Base-by-base conservation (phyloP, 2,888 invertebrate species). In the Imbricaverruca yamaguchii region DNA sequence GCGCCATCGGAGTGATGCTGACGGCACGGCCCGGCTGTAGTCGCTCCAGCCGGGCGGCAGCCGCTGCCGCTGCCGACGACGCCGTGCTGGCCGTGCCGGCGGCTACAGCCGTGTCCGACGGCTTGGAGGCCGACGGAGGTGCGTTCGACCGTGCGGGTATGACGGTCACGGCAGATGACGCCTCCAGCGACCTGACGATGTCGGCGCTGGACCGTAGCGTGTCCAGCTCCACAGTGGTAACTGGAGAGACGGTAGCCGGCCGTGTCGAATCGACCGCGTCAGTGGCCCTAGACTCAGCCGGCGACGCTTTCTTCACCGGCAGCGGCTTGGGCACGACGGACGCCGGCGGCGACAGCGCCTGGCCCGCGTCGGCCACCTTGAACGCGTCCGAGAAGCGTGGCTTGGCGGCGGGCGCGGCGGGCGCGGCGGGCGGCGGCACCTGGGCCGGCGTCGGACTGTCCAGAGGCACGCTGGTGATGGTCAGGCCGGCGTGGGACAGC, bases 1-100 rank as follows among this genome's bases (percentile, higher is more conserved):
- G 10, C 74, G 74, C 15, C 74, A 74, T 53, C 53, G 74, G 53
- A 8, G 74, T 74, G 55, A 74, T 74, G 74, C 74, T 74, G 74
- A 74, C 74, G 39, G 74, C 53, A 21, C 74, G 12, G 53, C 53
- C 69, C 39, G 69, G 9, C 39, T 39, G 69, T 15, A 53, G 39
- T 3, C 39, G 39, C 9, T 69, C 69, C 39, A n/a, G 18, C 53
- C 11, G 12, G 15, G 39, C 15, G 69, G 15, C 69, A 39, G 39
- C 69, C 39, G 69, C 39, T n/a, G 15, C 9, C 39, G 39, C 53
- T 39, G 69, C 21, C 25, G 39, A 8, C 63, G 15, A 1, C 18
- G 63, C 15, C 18, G 6, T 18, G 18, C 18, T 23, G 9, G 23
- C 65, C 10, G 65, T 23, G n/a, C 65, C 23, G 65, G 67, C 63